These are phyloP conservation scores for Teinopalpus imperialis DNA, from an alignment of 2,888 invertebrate species.

Conservation along the genomic window DNA sequence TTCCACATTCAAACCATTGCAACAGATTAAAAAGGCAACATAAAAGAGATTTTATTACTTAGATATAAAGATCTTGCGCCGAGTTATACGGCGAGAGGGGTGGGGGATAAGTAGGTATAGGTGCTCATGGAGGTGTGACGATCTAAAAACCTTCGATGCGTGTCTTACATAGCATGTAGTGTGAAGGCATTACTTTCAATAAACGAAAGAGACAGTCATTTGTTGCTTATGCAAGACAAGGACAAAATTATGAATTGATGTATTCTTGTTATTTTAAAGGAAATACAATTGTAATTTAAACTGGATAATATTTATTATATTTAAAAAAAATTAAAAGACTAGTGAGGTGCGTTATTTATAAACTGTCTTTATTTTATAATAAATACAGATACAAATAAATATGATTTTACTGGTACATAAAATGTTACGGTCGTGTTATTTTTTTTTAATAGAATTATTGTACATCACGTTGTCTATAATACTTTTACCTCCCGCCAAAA, in stretches of 20 bases:
- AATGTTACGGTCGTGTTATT: too few species aligned
- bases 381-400: too few species aligned
- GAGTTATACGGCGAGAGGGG: neutral
- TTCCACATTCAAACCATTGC: neutral
- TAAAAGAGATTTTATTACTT: conserved; percentile 19
- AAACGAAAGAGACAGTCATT: conserved; percentile 27
- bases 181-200: conserved; percentile 11
- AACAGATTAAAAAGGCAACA: conserved; percentile 4
- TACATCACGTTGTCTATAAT: conserved; percentile 10
- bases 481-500: conserved; percentile 40
- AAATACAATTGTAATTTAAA: too few species aligned
- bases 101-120: conserved; percentile 25
- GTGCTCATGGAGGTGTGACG: conserved; percentile 37
- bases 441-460: too few species aligned
- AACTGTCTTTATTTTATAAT: too few species aligned
- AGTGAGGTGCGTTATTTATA: too few species aligned
- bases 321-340: too few species aligned
- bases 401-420: too few species aligned
- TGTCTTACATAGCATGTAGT: conserved; percentile 32
- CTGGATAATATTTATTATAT: too few species aligned
- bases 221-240: conserved; percentile 2
- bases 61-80: conserved; percentile 17
- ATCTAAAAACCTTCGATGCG: conserved; percentile 45
- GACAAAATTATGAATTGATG: too few species aligned
- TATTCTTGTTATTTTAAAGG: too few species aligned